Base-by-base conservation (phyloP, 1,140 invertebrate genomes). In the Matsumurasca onukii region DNA sequence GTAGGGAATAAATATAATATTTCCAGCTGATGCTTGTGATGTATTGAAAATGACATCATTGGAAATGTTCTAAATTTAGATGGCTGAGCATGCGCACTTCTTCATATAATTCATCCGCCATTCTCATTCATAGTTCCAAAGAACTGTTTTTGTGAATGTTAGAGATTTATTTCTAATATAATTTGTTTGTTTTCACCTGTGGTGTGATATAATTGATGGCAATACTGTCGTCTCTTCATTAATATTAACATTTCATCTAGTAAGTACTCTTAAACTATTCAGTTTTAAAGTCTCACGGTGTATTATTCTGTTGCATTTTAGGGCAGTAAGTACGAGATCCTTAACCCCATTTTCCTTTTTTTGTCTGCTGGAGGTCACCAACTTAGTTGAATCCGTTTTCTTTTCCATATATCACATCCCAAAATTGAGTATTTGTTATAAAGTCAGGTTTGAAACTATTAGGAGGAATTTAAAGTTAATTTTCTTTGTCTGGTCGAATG, bases 61-160 rank as follows among this genome's bases (percentile, higher is more conserved):
- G 25, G 15, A 55, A 55, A 31, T 34, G 31, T 68, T 68, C 67
- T 68, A 68, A 59, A 68, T 59, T 55, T 68, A 68, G 67, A 31
- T 66, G 49, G 51, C 65, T 29, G 55, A 61, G 67, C 67, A 68
- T 68, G 67, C 67, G 67, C 67, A 68, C 31, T 1, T 22, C 31
- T 13, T 31, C 52, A 68, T 25, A 57, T 25, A 45, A 68, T 51
- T 5, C 45, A 68, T 61, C 67, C 67, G 67, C 67, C 67, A 68
- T 68, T 68, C 67, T 68, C 67, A 68, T 68, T 68, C 67, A 68
- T 68, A 24, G 31, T 29, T 67, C 29, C 34, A 55, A 61, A 67
- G n/a, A 31, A 27, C 39, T 30, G 31, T 68, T 59, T 67, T 67
- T 22, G 12, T 57, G 31, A 20, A 59, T 59, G 3, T 3, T 34